Conservation (phyloP, 2,797 vertebrate genomes). For the Luscinia megarhynchos region DNA sequence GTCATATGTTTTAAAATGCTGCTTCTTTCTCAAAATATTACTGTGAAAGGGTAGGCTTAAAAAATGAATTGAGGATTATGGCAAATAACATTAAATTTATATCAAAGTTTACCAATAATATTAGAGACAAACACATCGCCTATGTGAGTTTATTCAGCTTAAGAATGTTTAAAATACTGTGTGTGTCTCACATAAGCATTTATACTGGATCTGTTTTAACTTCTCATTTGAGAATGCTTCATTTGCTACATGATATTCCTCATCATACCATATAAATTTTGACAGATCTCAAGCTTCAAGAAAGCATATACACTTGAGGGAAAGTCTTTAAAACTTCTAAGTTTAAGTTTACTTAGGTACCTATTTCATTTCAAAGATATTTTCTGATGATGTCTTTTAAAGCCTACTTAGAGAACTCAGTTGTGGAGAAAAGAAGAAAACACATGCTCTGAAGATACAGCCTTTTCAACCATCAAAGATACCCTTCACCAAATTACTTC, state of each 20-base stretch:
- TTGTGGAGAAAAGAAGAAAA: not conserved
- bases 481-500: not conserved
- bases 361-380: not conserved
- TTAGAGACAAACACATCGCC: not conserved
- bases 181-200: not conserved
- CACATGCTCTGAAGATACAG: not conserved
- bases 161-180: not conserved
- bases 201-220: not conserved
- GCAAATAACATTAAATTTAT: not conserved
- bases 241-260: not conserved
- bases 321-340: not conserved
- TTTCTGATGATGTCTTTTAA: not conserved
- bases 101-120: not conserved
- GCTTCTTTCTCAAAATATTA: not conserved
- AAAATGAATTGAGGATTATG: not conserved
- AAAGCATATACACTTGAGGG: not conserved
- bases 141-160: not conserved
- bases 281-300: not conserved
- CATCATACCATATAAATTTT: not conserved
- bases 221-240: not conserved
- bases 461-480: not conserved
- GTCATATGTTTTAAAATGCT: not conserved
- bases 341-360: not conserved
- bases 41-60: not conserved
- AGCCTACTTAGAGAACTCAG: not conserved